A percentile compares a stretch with the other conserved stretches of the same genome.
phyloP scores from a whole-genome alignment of 2,797 vertebrate genomes.

The Manis crassicaudata region DNA sequence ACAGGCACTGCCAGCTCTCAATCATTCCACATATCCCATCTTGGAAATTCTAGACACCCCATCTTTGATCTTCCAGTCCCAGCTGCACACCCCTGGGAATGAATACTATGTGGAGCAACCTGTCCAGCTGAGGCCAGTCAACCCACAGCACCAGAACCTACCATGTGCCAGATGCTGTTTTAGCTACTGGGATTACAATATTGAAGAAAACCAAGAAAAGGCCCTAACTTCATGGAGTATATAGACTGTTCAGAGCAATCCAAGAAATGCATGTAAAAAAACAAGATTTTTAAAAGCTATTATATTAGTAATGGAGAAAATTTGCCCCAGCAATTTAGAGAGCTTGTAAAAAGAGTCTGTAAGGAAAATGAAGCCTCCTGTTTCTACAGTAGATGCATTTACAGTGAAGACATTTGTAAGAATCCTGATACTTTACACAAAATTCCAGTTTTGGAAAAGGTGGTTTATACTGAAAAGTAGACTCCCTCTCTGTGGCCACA shows the following conservation, averaged over 20 bases:
- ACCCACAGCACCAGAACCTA: not conserved
- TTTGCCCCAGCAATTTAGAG: not conserved
- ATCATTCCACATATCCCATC: not conserved
- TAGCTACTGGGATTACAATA: not conserved
- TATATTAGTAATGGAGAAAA: not conserved
- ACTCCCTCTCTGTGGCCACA: constrained; percentile 90
- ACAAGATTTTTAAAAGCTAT: not conserved
- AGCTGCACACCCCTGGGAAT: not conserved
- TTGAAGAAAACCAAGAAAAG: not conserved
- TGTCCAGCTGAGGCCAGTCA: not conserved
- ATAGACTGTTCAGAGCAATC: not conserved
- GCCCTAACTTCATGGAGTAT: not conserved
- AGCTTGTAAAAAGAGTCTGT: not conserved
- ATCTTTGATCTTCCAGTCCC: not conserved
- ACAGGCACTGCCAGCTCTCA: not conserved
- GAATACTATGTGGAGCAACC: not conserved
- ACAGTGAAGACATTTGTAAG: not conserved
- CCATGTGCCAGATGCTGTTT: not conserved
- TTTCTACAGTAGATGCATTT: not conserved
- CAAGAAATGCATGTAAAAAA: not conserved
- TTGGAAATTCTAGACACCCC: not conserved
- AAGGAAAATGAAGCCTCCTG: not conserved
- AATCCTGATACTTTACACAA: constrained; percentile 82
- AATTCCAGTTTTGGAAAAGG: constrained; percentile 88
- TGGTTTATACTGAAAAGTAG: constrained; percentile 91